Conservation (phyloP, 2,888 invertebrate species). For the Drosophila ochracea region DNA sequence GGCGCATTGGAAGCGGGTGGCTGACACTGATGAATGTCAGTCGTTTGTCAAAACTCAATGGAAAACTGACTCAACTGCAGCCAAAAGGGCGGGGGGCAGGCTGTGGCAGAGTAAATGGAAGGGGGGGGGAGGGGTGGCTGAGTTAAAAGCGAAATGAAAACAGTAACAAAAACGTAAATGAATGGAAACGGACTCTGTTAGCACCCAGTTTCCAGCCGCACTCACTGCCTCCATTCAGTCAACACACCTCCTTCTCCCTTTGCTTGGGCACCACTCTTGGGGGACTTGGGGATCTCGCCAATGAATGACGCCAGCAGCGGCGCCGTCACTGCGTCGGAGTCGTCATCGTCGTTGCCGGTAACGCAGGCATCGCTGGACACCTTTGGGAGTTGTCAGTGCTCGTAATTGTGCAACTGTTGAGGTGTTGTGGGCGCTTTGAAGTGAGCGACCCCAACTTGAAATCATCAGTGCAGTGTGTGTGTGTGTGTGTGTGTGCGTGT, state of each 20-base stretch:
- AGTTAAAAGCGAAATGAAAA: slow-evolving; percentile 59
- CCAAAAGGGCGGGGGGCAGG: background rate
- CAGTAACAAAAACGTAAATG: slow-evolving; percentile 63
- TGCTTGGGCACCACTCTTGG: background rate
- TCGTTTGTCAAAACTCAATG: slow-evolving; percentile 83
- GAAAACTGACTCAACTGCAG: slow-evolving; percentile 61
- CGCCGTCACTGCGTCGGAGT: background rate
- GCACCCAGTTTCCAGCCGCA: slow-evolving; percentile 28
- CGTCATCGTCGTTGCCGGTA: background rate
- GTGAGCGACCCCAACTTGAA: slow-evolving; percentile 11
- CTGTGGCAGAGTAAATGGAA: background rate
- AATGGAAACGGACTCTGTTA: slow-evolving; percentile 40
- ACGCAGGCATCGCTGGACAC: slow-evolving; percentile 54
- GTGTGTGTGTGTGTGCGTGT: slow-evolving; percentile 9
- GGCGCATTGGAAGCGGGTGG: slow-evolving; percentile 37
- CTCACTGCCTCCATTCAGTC: slow-evolving; percentile 7
- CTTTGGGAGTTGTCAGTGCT: slow-evolving; percentile 56
- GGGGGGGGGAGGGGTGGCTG: background rate
- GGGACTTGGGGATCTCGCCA: slow-evolving; percentile 36
- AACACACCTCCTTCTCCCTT: slow-evolving; percentile 1
- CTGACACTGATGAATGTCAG: slow-evolving; percentile 84
- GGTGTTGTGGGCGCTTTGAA: slow-evolving; percentile 43
- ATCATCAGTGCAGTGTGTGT: slow-evolving; percentile 1
- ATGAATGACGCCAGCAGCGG: slow-evolving; percentile 65
- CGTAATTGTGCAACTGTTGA: slow-evolving; percentile 59